Base-by-base conservation (phyloP, 2,888 invertebrate species). In the Drosophila nr. medialis region DNA sequence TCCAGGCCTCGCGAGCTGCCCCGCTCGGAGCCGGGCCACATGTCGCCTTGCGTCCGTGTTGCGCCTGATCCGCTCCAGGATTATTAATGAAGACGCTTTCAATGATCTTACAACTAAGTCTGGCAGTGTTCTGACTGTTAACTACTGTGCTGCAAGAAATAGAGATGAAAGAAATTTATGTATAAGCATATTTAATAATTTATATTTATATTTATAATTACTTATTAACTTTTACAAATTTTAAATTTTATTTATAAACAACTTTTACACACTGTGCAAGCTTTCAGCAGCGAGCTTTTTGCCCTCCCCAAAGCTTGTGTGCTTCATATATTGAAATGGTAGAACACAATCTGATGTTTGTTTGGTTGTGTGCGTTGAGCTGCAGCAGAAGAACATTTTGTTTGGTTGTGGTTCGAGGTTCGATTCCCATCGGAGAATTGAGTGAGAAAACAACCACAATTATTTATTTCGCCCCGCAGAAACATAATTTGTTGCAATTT, bases 1-100 rank as follows among this genome's bases (percentile, higher is more conserved):
- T 92, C 92, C 68, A 91, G 77, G 62, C 85, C 91, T 58, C 92
- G 90, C 71, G 92, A 92, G 88, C 91, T 92, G 74, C 91, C 92
- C 64, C 92, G 91, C 85, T 93, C 92, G 72, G 92, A 91, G 80
- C 91, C 78, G 74, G 90, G 86, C 87, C 87, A 87, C 87, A 87
- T 87, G 45, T 51, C 63, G 64, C 32, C 54, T 77, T 65, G 49
- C 34, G 24, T 49, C 60, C 81, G 67, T 74, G n/a, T 55, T 76
- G 62, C 30, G 55, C 42, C 55, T 64, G 42, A 42, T 64, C 55
- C 71, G 61, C 64, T 66, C 88, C 83, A 83, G 84, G 64, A 62
- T 87, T 69, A 10, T 45, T 15, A 27, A 13, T 27, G 10, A 64
- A 38, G 15, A 13, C 27, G 32, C 4, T 6, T 40, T 10, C 2